These are phyloP conservation scores for Nephila pilipes DNA, from an alignment of 1,140 invertebrate genomes.

Conservation along the genomic window DNA sequence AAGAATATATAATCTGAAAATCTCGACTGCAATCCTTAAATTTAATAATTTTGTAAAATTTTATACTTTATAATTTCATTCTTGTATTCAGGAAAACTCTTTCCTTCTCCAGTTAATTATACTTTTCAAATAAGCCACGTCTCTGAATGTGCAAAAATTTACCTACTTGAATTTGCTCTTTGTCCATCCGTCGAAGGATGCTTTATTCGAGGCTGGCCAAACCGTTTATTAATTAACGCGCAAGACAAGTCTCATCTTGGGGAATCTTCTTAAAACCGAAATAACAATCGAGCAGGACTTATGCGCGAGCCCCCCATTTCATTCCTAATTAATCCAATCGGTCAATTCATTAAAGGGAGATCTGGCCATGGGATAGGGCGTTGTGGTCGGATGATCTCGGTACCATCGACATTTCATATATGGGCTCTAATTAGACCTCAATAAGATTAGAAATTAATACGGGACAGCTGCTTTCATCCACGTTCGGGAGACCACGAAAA, in stretches of 20 bases:
- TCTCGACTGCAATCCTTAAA: no score
- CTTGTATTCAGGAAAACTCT: neutral
- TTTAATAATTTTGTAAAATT: no score
- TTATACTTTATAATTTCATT: neutral
- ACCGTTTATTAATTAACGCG: slow-evolving; percentile 25
- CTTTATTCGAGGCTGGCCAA: neutral
- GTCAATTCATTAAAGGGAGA: slow-evolving; percentile 59
- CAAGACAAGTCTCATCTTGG: slow-evolving; percentile 14
- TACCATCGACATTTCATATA: slow-evolving; percentile 30
- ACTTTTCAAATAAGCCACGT: neutral
- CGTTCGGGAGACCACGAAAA: no score
- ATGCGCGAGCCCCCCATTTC: slow-evolving; percentile 35
- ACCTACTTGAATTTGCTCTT: no score
- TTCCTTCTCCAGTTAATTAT: neutral
- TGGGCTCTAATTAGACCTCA: slow-evolving; percentile 53
- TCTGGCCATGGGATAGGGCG: neutral
- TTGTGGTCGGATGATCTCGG: slow-evolving; percentile 34
- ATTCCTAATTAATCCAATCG: slow-evolving; percentile 69
- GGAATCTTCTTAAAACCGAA: slow-evolving; percentile 52
- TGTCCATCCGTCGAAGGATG: no score
- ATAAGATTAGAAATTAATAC: slow-evolving; percentile 62
- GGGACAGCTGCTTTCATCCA: slow-evolving; percentile 5
- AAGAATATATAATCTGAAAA: no score
- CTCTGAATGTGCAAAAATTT: no score
- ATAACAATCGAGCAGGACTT: slow-evolving; percentile 17